These are phyloP conservation scores for Psammodynastes pulverulentus DNA, from an alignment of 2,113 vertebrate species.

Conservation along the genomic window DNA sequence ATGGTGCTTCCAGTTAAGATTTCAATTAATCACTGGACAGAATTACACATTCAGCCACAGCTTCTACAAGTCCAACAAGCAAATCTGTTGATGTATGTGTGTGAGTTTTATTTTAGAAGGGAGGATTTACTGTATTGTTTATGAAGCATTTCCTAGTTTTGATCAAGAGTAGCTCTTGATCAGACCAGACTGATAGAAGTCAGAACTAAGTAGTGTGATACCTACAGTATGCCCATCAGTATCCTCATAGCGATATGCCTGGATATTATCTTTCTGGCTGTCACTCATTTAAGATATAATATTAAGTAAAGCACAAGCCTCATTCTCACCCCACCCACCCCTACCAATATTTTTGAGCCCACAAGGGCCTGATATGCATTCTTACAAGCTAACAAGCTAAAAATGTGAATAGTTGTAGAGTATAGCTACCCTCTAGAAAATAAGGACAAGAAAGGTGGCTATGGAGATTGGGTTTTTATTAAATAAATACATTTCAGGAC, in stretches of 20 bases:
- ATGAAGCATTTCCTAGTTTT: neutral
- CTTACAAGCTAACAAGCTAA: neutral
- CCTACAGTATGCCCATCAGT: neutral
- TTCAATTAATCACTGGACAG: constrained; percentile 21
- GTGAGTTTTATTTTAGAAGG: neutral
- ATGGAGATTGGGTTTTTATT: neutral
- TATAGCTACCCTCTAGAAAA: neutral
- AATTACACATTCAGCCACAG: constrained; percentile 26
- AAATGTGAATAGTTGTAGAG: neutral
- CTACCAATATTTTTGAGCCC: neutral
- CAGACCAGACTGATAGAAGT: neutral
- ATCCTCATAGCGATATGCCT: neutral
- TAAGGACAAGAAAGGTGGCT: neutral
- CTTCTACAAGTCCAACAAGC: neutral
- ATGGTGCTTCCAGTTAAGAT: constrained; percentile 18
- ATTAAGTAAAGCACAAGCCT: neutral
- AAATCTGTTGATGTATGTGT: neutral
- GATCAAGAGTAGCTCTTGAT: neutral
- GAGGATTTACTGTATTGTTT: neutral
- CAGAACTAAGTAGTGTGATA: neutral
- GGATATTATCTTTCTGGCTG: neutral
- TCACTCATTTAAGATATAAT: neutral
- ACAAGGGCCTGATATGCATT: neutral
- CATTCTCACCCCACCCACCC: neutral
- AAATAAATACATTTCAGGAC: neutral